phyloP scores from a whole-genome alignment of 2,113 vertebrate species.

The Ammodytes dubius region DNA sequence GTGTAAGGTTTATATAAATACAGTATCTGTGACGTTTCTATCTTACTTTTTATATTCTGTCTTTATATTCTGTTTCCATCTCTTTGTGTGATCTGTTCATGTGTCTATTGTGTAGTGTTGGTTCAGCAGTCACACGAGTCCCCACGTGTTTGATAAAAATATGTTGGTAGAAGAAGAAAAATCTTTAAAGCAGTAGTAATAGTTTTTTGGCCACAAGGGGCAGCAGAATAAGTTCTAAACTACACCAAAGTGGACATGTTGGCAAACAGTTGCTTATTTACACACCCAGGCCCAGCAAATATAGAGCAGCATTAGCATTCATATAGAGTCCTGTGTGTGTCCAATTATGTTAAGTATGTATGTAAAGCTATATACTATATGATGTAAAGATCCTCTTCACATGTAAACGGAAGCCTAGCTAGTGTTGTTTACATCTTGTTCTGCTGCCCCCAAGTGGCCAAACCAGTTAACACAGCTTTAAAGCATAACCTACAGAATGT shows the following conservation, averaged over 20 bases:
- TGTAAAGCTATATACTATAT: too few species aligned
- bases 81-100: conserved; percentile 33
- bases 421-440: conserved; percentile 6
- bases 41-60: conserved; percentile 32
- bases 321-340: neutral
- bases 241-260: neutral
- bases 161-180: neutral
- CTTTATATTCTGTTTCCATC: conserved; percentile 63
- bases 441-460: conserved; percentile 13
- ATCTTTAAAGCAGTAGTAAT: neutral
- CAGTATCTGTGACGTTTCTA: conserved; percentile 16
- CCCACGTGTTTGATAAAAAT: neutral
- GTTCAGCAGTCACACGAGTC: conserved; percentile 62
- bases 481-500: neutral
- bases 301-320: neutral
- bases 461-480: neutral
- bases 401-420: too few species aligned
- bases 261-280: neutral
- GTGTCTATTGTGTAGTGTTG: conserved; percentile 29
- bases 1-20: neutral
- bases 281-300: neutral
- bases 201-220: neutral
- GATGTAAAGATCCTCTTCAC: too few species aligned
- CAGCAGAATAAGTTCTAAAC: conserved; percentile 7
- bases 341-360: too few species aligned